Conservation (phyloP, 2,888 invertebrate species). For the Drosophila recens region DNA sequence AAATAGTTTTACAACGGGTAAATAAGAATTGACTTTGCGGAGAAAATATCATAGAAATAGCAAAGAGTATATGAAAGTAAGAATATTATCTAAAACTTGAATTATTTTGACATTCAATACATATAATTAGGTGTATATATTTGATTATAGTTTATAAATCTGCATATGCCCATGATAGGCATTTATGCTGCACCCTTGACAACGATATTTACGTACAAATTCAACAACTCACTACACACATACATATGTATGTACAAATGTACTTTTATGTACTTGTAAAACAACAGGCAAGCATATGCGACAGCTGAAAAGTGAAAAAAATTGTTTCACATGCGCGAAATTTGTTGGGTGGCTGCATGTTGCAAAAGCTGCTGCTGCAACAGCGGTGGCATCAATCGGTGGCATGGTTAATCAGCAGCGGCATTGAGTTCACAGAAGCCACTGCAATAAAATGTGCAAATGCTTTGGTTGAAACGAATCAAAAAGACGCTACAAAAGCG, state of each 20-base stretch:
- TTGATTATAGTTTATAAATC: background rate
- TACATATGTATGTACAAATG: conserved; percentile 1
- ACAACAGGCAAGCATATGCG: conserved; percentile 30
- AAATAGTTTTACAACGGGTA: background rate
- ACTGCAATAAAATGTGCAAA: conserved; percentile 26
- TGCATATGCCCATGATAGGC: background rate
- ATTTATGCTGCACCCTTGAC: conserved; percentile 36
- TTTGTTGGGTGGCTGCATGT: conserved; percentile 38
- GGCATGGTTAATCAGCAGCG: conserved; percentile 55
- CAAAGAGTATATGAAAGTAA: no score
- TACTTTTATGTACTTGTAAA: conserved; percentile 3
- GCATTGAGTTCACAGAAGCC: conserved; percentile 12
- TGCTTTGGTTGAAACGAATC: background rate
- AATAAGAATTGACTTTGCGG: background rate
- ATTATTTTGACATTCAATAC: no score
- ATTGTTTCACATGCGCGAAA: conserved; percentile 34
- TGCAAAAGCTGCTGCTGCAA: conserved; percentile 24
- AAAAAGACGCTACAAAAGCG: background rate
- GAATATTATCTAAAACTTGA: no score
- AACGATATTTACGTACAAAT: conserved; percentile 22
- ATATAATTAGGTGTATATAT: background rate
- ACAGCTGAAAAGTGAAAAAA: conserved; percentile 17
- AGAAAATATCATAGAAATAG: no score
- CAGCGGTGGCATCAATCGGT: conserved; percentile 22
- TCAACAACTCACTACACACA: conserved; percentile 25